Evolutionary conservation across 1,140 invertebrate genomes (phyloP), one percentile per base, ranked within the genome.

Genomic region (Lasaia peninsularis): DNA sequence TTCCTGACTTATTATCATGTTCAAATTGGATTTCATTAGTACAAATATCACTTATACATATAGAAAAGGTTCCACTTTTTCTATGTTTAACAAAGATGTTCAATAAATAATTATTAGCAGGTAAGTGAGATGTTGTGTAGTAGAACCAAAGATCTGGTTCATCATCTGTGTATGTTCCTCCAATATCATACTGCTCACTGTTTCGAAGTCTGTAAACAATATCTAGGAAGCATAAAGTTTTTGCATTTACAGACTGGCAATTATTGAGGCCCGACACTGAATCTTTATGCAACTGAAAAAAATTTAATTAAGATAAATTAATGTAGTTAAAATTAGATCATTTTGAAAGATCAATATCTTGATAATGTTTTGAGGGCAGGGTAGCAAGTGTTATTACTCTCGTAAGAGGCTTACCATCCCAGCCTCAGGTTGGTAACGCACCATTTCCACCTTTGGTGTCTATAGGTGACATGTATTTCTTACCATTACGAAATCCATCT

Each of bases 21-120:
- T 44, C 14, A 20, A 44, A 44, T 11, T 5, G 16, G 11, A 44
- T 21, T 6, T 20, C 11, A 20, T 44, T 44, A 11, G 40, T 20
- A 1, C 16, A 20, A 6, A 44, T 21, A 20, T 44, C 40, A 44
- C 40, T 44, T 20, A 44, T 44, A 0, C 18, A 10, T 6, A 44
- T 44, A 20, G 40, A 44, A 18, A 44, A 20, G 16, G 40, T 20
- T 11, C 40, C 40, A 44, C 40, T 44, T 44, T 44, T 44, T 18
- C 40, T 20, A 18, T 44, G 40, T 11, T 44, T 44, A 44, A 44
- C 18, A 44, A 44, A 44, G 11, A 44, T n/a, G 11, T 44, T 44
- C 9, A 44, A 20, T 44, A 44, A 44, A 44, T 44, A 44, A 18
- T 44, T 44, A 44, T 16, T 20, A 9, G 2, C 40, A 18, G 40